Evolutionary conservation across 2,797 vertebrate species (phyloP).

Genomic region (Sebastes nivosus): DNA sequence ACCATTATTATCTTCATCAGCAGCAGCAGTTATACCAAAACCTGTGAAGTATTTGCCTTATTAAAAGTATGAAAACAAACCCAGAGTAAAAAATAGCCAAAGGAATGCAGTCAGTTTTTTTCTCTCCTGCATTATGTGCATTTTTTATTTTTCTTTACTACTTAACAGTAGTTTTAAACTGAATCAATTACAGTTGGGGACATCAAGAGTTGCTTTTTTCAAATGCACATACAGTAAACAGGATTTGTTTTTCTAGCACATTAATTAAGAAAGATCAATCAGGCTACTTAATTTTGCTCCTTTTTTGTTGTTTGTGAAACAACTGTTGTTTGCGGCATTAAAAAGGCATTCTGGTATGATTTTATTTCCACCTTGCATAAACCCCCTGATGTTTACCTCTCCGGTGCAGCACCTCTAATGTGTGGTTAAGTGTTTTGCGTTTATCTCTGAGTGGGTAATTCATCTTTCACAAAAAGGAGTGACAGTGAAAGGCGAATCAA

Average conservation of each 20-base stretch:
- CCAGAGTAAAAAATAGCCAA: not conserved
- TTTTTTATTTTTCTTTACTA: not conserved
- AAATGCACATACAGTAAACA: not conserved
- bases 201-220: conserved; percentile 22
- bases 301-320: not conserved
- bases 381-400: not conserved
- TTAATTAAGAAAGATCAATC: conserved; percentile 28
- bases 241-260: conserved; percentile 6
- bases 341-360: not conserved
- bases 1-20: not conserved
- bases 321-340: not conserved
- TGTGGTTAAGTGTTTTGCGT: conserved; percentile 18
- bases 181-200: conserved; percentile 17
- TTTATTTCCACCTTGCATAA: not conserved
- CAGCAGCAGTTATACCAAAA: not conserved
- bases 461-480: conserved; percentile 2
- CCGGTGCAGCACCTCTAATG: not conserved
- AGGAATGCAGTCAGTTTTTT: not conserved
- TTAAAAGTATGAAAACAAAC: not conserved
- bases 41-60: not conserved
- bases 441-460: conserved; percentile 29
- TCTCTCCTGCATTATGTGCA: not conserved
- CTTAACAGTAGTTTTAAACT: not conserved
- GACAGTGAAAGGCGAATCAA: conserved; percentile 7
- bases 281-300: not conserved